phyloP scores from a whole-genome alignment of 2,113 vertebrate species.

The Coregonus clupeaformis region DNA sequence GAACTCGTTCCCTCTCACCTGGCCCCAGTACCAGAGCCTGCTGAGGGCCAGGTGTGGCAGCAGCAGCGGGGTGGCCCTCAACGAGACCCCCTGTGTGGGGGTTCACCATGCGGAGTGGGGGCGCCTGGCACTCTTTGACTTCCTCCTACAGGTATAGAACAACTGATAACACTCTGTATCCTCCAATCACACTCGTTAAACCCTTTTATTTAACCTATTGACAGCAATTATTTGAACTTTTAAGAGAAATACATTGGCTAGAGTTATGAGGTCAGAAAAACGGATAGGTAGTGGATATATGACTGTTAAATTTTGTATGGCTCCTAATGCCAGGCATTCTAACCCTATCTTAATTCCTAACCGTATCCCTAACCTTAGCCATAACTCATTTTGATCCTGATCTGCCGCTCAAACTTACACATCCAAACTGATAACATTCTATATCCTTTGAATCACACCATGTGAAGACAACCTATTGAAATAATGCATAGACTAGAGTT shows the following conservation, averaged over 20 bases:
- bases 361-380: too few relatives aligned
- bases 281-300: too few relatives aligned
- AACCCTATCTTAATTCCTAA: too few relatives aligned
- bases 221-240: not conserved
- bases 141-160: constrained; percentile 86
- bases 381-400: too few relatives aligned
- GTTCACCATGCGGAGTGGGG: constrained; percentile 84
- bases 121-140: constrained; percentile 88
- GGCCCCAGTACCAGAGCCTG: constrained; percentile 87
- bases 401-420: too few relatives aligned
- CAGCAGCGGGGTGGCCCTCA: constrained; percentile 9
- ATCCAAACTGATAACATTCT: too few relatives aligned
- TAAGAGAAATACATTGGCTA: not conserved
- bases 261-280: too few relatives aligned
- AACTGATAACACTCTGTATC: not conserved
- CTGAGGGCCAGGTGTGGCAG: constrained; percentile 64
- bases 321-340: too few relatives aligned
- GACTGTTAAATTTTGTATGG: too few relatives aligned
- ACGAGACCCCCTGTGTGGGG: constrained; percentile 68
- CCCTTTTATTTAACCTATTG: not conserved
- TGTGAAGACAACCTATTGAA: too few relatives aligned
- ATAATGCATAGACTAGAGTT: too few relatives aligned
- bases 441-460: too few relatives aligned
- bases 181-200: not conserved
- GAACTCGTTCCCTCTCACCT: constrained; percentile 86